phyloP scores from a whole-genome alignment of 2,888 invertebrate genomes.

The Fissipunctia ypsillon region DNA sequence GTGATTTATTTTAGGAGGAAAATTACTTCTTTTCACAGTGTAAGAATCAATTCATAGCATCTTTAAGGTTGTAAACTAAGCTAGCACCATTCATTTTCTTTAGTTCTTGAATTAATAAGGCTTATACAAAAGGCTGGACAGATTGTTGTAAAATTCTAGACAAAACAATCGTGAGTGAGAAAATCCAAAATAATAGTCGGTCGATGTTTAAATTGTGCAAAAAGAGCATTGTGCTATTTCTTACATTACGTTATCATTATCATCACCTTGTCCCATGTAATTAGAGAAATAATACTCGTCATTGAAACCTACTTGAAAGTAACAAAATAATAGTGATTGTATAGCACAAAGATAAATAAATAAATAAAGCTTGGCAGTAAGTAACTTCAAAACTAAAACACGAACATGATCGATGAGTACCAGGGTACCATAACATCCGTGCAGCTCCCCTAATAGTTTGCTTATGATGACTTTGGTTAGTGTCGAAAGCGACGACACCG shows the following conservation, averaged over 20 bases:
- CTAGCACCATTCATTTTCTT: neutral
- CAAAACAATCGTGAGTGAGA: no score
- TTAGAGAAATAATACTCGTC: neutral
- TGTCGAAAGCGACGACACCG: slow-evolving; percentile 45
- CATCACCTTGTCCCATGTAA: neutral
- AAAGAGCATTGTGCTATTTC: neutral
- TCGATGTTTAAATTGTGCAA: neutral
- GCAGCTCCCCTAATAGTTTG: slow-evolving; percentile 36
- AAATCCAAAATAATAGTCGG: neutral
- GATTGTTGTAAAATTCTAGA: no score
- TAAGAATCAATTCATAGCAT: slow-evolving; percentile 3
- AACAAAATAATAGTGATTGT: neutral
- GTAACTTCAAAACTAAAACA: slow-evolving; percentile 23
- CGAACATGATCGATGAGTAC: slow-evolving; percentile 34
- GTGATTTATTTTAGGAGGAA: slow-evolving; percentile 51
- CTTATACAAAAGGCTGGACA: neutral
- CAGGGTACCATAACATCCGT: slow-evolving; percentile 40
- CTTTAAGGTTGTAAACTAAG: neutral
- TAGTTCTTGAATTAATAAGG: neutral
- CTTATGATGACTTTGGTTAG: slow-evolving; percentile 44
- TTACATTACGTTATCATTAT: neutral
- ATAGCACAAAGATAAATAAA: neutral
- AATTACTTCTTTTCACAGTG: slow-evolving; percentile 15
- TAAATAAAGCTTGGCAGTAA: neutral
- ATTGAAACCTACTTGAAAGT: neutral